A percentile compares a stretch with the other conserved stretches of the same genome.
Conservation (phyloP, 2,113 vertebrate species). For the Pseudonaja textilis region DNA sequence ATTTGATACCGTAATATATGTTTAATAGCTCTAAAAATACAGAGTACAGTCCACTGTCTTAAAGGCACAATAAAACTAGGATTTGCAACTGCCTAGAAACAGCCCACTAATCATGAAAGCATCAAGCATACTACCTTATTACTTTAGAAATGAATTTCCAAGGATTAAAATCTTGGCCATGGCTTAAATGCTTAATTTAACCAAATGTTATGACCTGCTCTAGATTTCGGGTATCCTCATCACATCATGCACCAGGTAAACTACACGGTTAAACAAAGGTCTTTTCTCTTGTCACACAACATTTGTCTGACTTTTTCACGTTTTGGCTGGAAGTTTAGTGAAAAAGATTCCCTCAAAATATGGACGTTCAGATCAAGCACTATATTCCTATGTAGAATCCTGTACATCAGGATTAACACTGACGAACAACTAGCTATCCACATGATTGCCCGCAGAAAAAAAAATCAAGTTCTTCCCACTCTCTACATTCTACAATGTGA, state of each 20-base stretch:
- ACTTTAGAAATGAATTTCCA: not conserved
- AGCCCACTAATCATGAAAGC: not conserved
- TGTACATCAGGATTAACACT: not conserved
- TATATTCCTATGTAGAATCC: not conserved
- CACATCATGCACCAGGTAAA: not conserved
- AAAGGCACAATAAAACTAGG: not conserved
- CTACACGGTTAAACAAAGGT: not conserved
- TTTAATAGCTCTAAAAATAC: not conserved
- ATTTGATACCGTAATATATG: not conserved
- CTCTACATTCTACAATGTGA: not conserved
- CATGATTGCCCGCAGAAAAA: not conserved
- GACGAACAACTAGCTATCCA: not conserved
- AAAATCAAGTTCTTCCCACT: not conserved
- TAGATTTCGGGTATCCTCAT: not conserved
- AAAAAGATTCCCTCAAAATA: not conserved
- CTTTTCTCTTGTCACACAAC: not conserved
- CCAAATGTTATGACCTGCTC: not conserved
- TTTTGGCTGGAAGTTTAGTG: not conserved
- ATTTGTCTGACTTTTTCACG: not conserved
- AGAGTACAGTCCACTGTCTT: not conserved
- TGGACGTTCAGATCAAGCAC: not conserved
- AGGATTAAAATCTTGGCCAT: not conserved
- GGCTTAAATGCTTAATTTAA: not conserved
- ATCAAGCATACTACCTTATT: not conserved
- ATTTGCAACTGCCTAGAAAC: not conserved